Conservation (phyloP, 2,888 invertebrate genomes). For the Nephrotoma flavescens region DNA sequence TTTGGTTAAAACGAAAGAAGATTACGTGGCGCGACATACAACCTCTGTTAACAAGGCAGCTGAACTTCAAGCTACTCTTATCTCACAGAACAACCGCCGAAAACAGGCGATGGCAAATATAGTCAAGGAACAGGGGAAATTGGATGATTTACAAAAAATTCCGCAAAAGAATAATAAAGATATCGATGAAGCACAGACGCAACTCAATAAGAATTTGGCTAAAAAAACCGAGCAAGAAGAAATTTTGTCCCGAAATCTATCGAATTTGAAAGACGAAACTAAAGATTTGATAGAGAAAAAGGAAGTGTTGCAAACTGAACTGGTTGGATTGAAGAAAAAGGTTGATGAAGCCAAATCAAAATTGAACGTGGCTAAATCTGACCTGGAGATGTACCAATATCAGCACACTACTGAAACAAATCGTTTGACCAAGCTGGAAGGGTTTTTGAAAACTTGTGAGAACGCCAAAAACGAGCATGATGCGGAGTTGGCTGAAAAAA, state of each 20-base stretch:
- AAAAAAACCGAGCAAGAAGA: conserved; percentile 40
- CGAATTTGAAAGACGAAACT: conserved; percentile 38
- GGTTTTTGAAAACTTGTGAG: conserved; percentile 35
- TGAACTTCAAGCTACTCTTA: conserved; percentile 47
- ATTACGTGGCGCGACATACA: conserved; percentile 43
- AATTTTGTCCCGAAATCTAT: conserved; percentile 46
- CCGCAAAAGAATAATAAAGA: conserved; percentile 63
- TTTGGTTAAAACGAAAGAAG: conserved; percentile 41
- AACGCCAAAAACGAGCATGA: conserved; percentile 44
- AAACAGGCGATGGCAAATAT: conserved; percentile 57
- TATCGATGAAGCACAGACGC: conserved; percentile 46
- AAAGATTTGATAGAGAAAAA: conserved; percentile 39
- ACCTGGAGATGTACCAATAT: conserved; percentile 55
- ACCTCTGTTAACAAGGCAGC: conserved; percentile 50
- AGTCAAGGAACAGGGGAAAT: conserved; percentile 47
- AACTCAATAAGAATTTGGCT: conserved; percentile 37
- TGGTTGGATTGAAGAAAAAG: conserved; percentile 51
- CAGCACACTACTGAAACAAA: conserved; percentile 26
- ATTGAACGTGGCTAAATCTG: conserved; percentile 47
- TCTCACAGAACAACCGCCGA: conserved; percentile 53
- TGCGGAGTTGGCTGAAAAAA: conserved; percentile 27
- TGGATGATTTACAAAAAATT: conserved; percentile 43
- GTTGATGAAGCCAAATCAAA: conserved; percentile 55
- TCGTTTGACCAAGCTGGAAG: conserved; percentile 24
- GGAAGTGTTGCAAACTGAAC: conserved; percentile 39